Base-by-base conservation (phyloP, 1,140 invertebrate species). In the Drosophila eugracilis region DNA sequence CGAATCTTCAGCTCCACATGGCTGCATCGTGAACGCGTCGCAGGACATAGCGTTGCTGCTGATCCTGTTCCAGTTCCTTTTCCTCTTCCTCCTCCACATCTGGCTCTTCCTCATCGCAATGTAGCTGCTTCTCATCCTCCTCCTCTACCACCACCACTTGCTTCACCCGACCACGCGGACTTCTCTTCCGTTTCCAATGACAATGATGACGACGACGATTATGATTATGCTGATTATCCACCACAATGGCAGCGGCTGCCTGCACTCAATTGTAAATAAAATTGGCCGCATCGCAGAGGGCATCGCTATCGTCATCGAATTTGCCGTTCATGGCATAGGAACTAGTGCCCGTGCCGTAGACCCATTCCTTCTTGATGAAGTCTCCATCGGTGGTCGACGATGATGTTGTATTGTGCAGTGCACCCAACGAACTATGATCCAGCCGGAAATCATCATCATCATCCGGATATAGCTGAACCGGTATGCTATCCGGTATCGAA, bases 341-440 rank as follows among this genome's bases (percentile, higher is more conserved):
- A 78, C 77, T 90, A 41, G 86, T 75, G 53, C 85, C 84, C 22
- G 67, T 69, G 41, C 90, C 90, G 52, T 91, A 91, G 15, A 84
- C 90, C 90, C 90, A 91, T 77, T 91, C 90, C 74, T 91, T 91
- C 21, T 91, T 91, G 6, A 91, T 91, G 28, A 90, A 91, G 47
- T 91, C 90, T 14, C 90, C 90, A 49, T 91, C 90, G 9, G 81
- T 91, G 7, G 90, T 91, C 21, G 90, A 90, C 1, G 90, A 90
- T 7, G 84, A 89, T 0, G 88, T 91, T 0, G 88, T 91, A 12
- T 88, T 90, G 17, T 90, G 88, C 7, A 91, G 52, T 9, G 75
- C 79, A 48, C 90, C 90, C 63, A 91, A 34, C 28, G 90, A 91
- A 36, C 84, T 91, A 42, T 91, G 90, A 67, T 91, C 90, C 62